Evolutionary conservation across 2,888 invertebrate genomes (phyloP), one percentile per base, ranked within the genome.

Genomic region (Lissonota sp.): DNA sequence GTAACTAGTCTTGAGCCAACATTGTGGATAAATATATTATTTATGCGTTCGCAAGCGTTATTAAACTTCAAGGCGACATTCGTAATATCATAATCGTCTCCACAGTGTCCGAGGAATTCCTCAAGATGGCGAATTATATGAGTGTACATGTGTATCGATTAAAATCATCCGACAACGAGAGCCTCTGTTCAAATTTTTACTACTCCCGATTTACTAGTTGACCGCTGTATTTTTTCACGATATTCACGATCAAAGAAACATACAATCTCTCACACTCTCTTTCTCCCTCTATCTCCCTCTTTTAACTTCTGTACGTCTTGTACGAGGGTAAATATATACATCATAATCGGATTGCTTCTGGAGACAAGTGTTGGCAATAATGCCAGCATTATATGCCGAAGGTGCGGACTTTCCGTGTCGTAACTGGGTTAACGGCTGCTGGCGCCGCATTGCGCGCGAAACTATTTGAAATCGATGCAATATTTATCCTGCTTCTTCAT

Each of bases 351-450:
- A 69, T 53, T 44, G 49, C 57, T 37, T 76, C 14, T 57, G 63
- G 49, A 42, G 57, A 58, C 44, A 57, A 14, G 57, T 76, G 58
- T 53, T 74, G 73, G 70, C 85, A 86, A 89, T 88, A 88, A 88
- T 84, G 85, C 84, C 80, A 75, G 76, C 84, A 85, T 86, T 86
- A 85, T 85, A 82, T 83, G 16, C 57, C 74, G 51, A 37, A 55
- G 42, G 44, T 51, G 44, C 62, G 57, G 84, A 83, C 72, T 74
- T 78, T 84, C 84, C 83, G 74, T 86, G 83, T 85, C 83, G 85
- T 87, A 90, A 90, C 84, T 90, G 85, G 90, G 90, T 90, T 89
- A 90, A 88, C 84, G 85, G 79, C 79, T 80, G 72, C 79, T 77
- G 84, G 73, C 83, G 53, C 72, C 73, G 79, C 84, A 84, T 75